Conservation (phyloP, 2,888 invertebrate genomes). For the Lasioglossum zephyrum region DNA sequence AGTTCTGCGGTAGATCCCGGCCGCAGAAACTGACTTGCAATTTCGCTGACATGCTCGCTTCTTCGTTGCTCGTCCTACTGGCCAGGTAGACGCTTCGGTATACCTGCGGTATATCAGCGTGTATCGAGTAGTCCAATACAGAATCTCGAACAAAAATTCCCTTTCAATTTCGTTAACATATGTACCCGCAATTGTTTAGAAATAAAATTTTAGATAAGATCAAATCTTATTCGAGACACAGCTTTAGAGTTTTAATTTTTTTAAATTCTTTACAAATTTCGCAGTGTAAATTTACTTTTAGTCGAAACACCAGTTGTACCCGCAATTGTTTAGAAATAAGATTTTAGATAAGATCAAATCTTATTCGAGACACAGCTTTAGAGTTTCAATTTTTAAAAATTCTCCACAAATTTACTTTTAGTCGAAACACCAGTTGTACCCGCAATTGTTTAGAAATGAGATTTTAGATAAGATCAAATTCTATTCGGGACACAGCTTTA, state of each 20-base stretch:
- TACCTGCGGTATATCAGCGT: conserved; percentile 17
- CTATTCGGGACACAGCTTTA: not conserved
- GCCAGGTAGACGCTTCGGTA: conserved; percentile 19
- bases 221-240: not conserved
- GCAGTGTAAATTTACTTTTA: too few species aligned
- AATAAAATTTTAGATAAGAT: not conserved
- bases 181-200: not conserved
- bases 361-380: not conserved
- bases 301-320: not conserved
- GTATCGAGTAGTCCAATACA: not conserved
- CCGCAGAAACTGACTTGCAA: conserved; percentile 62
- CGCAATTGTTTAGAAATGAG: not conserved
- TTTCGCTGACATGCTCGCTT: conserved; percentile 47
- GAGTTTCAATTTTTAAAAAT: too few species aligned
- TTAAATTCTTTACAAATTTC: not conserved
- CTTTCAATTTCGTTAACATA: not conserved
- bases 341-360: too few species aligned
- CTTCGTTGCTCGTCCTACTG: conserved; percentile 26
- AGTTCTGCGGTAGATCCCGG: conserved; percentile 40
- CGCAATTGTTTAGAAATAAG: not conserved
- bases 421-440: not conserved
- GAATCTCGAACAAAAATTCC: not conserved
- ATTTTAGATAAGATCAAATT: not conserved
- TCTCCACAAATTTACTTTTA: not conserved
- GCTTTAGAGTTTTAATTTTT: not conserved